Percentiles rank a stretch among this genome's conserved stretches.
These are phyloP conservation scores for Halichoerus grypus DNA, from an alignment of 2,113 vertebrate genomes.

Conservation along the genomic window DNA sequence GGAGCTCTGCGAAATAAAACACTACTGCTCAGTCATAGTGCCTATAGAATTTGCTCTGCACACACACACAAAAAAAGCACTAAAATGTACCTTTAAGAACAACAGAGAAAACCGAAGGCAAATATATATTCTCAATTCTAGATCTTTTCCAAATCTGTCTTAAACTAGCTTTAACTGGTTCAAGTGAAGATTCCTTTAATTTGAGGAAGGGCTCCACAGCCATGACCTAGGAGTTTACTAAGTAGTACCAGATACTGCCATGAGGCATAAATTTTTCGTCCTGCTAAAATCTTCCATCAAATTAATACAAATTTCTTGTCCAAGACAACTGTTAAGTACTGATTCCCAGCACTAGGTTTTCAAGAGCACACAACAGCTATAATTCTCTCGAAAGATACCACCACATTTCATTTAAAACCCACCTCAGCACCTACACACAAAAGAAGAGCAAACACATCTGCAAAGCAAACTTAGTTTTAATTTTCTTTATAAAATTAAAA, in stretches of 20 bases:
- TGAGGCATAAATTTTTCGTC: background rate
- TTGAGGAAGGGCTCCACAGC: background rate
- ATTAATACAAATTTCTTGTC: background rate
- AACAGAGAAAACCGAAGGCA: background rate
- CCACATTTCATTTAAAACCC: conserved; percentile 36
- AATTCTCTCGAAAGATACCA: background rate
- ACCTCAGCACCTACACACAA: background rate
- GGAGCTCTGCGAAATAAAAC: conserved; percentile 40
- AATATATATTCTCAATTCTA: background rate
- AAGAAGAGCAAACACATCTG: background rate
- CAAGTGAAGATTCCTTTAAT: background rate
- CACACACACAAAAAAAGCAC: background rate
- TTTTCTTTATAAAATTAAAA: conserved; percentile 42
- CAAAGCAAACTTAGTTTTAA: background rate
- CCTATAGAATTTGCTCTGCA: background rate
- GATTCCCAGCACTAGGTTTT: background rate
- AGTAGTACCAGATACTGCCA: background rate
- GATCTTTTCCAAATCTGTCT: background rate
- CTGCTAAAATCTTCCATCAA: background rate
- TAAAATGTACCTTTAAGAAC: background rate
- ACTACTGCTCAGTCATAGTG: background rate
- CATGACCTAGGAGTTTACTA: background rate
- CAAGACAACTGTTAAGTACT: background rate
- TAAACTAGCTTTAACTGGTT: background rate
- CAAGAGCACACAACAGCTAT: background rate